These are phyloP conservation scores for Dipodomys spectabilis DNA, from an alignment of 2,113 vertebrate genomes.

Conservation along the genomic window DNA sequence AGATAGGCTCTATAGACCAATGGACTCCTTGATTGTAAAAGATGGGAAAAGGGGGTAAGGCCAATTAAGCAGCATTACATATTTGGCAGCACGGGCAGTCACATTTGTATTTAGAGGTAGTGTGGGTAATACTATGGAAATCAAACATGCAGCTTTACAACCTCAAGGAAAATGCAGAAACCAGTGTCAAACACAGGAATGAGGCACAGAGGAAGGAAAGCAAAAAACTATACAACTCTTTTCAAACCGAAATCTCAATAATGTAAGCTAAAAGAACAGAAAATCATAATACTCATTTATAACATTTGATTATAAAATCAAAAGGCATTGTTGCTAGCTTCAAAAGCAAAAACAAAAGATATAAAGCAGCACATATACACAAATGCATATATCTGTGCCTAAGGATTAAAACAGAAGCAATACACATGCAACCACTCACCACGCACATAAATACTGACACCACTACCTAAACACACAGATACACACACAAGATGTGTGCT, in stretches of 20 bases:
- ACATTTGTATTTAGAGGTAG: neutral
- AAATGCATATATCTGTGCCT: neutral
- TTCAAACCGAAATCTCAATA: slow-evolving; percentile 11
- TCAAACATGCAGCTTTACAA: neutral
- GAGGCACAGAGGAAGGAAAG: slow-evolving; percentile 3
- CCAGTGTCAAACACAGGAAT: slow-evolving; percentile 16
- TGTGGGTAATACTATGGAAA: neutral
- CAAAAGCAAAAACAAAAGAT: slow-evolving; percentile 30
- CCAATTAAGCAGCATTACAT: slow-evolving; percentile 17
- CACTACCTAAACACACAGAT: neutral
- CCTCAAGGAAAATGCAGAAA: slow-evolving; percentile 60
- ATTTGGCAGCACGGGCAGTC: neutral
- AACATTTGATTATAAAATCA: slow-evolving; percentile 41
- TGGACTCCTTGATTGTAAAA: slow-evolving; percentile 16
- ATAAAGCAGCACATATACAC: neutral
- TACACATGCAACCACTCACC: neutral
- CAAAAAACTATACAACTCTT: slow-evolving; percentile 39
- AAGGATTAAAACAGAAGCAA: slow-evolving; percentile 48
- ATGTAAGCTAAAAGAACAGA: slow-evolving; percentile 38
- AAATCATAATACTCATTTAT: slow-evolving; percentile 9
- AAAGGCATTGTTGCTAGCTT: slow-evolving; percentile 23
- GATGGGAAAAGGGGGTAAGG: slow-evolving; percentile 15
- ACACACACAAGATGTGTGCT: neutral
- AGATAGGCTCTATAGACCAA: slow-evolving; percentile 52
- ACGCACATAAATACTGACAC: neutral